These are phyloP conservation scores for Lanius ludovicianus DNA, from an alignment of 2,113 vertebrate species.

Conservation along the genomic window DNA sequence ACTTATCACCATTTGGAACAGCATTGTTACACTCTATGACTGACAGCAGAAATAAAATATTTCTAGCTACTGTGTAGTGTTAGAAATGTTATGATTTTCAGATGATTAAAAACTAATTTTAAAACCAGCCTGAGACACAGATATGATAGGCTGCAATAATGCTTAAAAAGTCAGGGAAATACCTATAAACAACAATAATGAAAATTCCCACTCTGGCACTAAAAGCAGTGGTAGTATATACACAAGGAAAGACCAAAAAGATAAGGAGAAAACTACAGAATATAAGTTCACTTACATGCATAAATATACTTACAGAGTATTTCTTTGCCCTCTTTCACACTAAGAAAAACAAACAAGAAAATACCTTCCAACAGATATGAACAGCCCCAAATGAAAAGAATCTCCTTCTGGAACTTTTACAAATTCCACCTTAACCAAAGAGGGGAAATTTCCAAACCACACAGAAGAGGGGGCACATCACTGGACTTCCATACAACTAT, in stretches of 20 bases:
- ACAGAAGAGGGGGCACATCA: not conserved
- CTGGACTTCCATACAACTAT: not conserved
- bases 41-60: constrained; percentile 63
- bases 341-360: not conserved
- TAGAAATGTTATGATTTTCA: constrained; percentile 52
- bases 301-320: not conserved
- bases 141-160: not conserved
- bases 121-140: not conserved
- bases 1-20: constrained; percentile 58
- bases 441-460: not conserved
- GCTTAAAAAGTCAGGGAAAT: not conserved
- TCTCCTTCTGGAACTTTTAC: not conserved
- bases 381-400: rapidly evolving
- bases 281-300: not conserved
- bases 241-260: not conserved
- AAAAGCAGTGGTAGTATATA: not conserved
- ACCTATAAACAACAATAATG: not conserved
- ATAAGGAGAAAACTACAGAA: not conserved
- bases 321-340: not conserved
- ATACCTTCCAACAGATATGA: not conserved
- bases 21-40: constrained; percentile 57
- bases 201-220: not conserved
- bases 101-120: not conserved
- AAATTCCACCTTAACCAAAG: not conserved
- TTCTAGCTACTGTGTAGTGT: constrained; percentile 12